Evolutionary conservation across 2,113 vertebrate species (phyloP).

Genomic region (Macheiramphus alcinus): DNA sequence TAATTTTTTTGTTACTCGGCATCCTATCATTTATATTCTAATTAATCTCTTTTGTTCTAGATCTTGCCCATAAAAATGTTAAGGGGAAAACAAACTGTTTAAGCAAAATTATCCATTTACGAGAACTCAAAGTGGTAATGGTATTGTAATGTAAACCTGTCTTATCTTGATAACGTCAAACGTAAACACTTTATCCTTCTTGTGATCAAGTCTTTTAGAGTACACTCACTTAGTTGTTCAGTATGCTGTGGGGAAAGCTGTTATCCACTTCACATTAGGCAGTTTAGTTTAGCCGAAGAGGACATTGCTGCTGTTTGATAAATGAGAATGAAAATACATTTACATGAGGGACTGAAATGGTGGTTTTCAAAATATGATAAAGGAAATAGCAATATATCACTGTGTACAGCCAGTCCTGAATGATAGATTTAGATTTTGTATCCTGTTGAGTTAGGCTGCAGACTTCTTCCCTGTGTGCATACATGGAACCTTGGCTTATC

Average conservation of each 20-base stretch:
- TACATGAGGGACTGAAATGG: slow-evolving; percentile 23
- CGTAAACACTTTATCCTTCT: neutral
- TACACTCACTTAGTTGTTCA: neutral
- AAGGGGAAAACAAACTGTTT: neutral
- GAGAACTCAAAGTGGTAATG: neutral
- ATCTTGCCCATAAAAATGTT: neutral
- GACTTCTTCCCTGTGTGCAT: neutral
- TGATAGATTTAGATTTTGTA: slow-evolving; percentile 60
- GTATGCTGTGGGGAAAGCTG: neutral
- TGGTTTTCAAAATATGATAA: slow-evolving; percentile 31
- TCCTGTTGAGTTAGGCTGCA: neutral
- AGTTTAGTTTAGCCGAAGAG: neutral
- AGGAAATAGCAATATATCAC: slow-evolving; percentile 43
- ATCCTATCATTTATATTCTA: neutral
- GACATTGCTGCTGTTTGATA: slow-evolving; percentile 44
- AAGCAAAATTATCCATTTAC: neutral
- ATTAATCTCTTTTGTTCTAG: neutral
- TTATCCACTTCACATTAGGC: neutral
- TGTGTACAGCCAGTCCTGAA: neutral
- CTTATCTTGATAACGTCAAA: neutral
- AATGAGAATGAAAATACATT: slow-evolving; percentile 60
- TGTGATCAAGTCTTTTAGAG: neutral
- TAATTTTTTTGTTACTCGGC: neutral
- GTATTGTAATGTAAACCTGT: neutral
- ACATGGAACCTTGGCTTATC: neutral